Evolutionary conservation across 2,113 vertebrate species (phyloP).

Genomic region (Ploceus nigricollis): DNA sequence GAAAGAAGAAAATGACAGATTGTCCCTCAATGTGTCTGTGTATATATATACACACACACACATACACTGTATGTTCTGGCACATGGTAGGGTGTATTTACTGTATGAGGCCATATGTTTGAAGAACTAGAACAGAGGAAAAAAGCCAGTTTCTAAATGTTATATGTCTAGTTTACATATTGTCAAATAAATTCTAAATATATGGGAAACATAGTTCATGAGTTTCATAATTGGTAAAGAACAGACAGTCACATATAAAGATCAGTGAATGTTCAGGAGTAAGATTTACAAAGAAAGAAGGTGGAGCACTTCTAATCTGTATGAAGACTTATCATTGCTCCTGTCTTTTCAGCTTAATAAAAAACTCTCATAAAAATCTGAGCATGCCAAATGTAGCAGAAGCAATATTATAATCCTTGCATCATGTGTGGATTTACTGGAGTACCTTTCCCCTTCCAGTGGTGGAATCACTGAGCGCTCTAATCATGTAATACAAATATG

Average conservation of each 20-base stretch:
- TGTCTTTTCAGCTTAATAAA: not conserved
- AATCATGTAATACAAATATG: not conserved
- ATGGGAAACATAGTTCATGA: constrained; percentile 25
- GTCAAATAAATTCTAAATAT: constrained; percentile 68
- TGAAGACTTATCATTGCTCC: not conserved
- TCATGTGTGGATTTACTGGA: not conserved
- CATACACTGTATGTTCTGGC: constrained; percentile 73
- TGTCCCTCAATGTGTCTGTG: constrained; percentile 63
- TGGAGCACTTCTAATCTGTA: not conserved
- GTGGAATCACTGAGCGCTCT: not conserved
- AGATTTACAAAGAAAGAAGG: not conserved
- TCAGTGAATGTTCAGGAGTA: not conserved
- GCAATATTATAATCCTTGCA: not conserved
- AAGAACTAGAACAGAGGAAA: constrained; percentile 68
- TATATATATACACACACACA: constrained; percentile 29
- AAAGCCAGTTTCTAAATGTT: constrained; percentile 65
- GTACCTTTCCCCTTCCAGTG: not conserved
- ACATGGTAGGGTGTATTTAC: constrained; percentile 72
- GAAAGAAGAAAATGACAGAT: constrained; percentile 66
- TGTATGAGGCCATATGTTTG: constrained; percentile 63
- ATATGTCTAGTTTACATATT: constrained; percentile 62
- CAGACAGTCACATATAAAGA: not conserved
- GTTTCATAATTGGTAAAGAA: constrained; percentile 30
- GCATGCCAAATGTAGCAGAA: not conserved
- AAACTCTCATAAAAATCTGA: not conserved